Conservation (phyloP, 2,797 vertebrate genomes). For the Sebastes minor region DNA sequence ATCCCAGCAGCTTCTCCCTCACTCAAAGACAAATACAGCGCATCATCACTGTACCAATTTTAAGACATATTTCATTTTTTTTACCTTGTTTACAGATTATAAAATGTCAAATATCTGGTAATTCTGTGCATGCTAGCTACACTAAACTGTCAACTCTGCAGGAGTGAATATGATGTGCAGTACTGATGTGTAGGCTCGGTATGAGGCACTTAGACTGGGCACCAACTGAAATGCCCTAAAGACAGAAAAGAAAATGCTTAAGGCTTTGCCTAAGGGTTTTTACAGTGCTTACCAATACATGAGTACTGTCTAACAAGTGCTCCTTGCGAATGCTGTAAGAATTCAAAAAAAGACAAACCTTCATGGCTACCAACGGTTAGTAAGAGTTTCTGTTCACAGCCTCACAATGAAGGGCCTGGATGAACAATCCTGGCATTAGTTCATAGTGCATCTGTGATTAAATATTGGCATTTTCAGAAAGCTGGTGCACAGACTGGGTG, state of each 20-base stretch:
- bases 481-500: background rate
- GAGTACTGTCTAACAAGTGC: conserved; percentile 22
- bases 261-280: conserved; percentile 52
- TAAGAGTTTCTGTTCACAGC: background rate
- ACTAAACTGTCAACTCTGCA: background rate
- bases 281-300: conserved; percentile 34
- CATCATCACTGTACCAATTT: too few species aligned
- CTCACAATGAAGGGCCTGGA: background rate
- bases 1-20: background rate
- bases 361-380: background rate
- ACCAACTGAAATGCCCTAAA: conserved; percentile 39
- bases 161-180: conserved; percentile 3
- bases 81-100: background rate
- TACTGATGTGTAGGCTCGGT: background rate
- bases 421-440: conserved; percentile 28
- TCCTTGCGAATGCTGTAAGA: background rate
- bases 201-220: background rate
- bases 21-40: background rate
- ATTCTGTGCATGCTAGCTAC: background rate
- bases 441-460: conserved; percentile 34
- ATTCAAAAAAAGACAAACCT: background rate
- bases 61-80: background rate
- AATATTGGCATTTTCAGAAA: conserved; percentile 45
- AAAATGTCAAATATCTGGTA: background rate
- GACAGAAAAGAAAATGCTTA: conserved; percentile 45